Base-by-base conservation (phyloP, 2,113 vertebrate species). In the Cichladusa arquata region DNA sequence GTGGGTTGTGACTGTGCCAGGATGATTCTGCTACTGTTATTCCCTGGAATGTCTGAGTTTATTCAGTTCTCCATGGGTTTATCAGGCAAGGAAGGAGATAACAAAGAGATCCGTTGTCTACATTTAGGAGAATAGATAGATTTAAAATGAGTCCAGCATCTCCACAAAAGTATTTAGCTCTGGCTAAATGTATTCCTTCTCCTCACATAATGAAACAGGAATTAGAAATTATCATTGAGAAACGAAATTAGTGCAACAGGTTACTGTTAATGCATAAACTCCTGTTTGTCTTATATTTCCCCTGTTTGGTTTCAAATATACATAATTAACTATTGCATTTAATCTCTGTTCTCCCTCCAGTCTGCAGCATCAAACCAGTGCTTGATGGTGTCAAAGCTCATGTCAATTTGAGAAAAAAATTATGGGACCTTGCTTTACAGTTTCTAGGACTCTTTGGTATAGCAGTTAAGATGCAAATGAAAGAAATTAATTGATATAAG, bases 401-500 rank as follows among this genome's bases (percentile, higher is more conserved):
- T 7, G n/a, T 26, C 69, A 92, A 4, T 40, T 1, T 11, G 91
- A 93, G 74, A 60, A 7, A 31, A 81, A 81, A 92, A 70, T 89
- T 74, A 33, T 80, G 65, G 16, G 44, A 79, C 78, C 67, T 80
- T 57, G 38, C 88, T 19, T 28, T 91, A 62, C 15, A 54, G 47
- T 89, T 93, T 97, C 73, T 40, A 83, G 93, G 74, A 48, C 85
- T 86, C 67, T 88, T 85, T 74, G 34, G 73, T 91, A 64, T 71
- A 82, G 72, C 61, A 97, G 97, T 97, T 97, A 97, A 93, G 91
- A 95, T 85, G 57, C 93, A 98, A 98, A 97, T 98, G 88, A 94
- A 97, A 94, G 54, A 97, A 97, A 97, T 98, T 98, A 98, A 98
- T 98, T 97, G 91, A 96, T 97, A 96, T 97, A 97, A 94, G 88